Evolutionary conservation across 2,888 invertebrate genomes (phyloP).

Genomic region (Brachycybe producta): DNA sequence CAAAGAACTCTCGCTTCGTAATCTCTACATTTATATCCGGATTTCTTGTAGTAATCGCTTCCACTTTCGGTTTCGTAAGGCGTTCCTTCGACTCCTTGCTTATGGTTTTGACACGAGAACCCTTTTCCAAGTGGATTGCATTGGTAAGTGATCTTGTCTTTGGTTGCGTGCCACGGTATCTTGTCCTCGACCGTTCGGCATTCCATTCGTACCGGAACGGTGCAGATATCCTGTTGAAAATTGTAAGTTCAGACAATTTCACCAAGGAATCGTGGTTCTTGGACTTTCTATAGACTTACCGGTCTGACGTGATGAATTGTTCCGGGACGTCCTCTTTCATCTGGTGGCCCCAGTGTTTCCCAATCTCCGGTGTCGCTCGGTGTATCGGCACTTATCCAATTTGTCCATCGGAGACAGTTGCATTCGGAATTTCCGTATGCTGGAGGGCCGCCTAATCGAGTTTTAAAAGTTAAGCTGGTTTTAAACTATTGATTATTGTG

Average conservation of each 20-base stretch:
- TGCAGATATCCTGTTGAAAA: constrained; percentile 12
- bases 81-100: constrained; percentile 1
- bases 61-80: too few species aligned
- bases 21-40: constrained; percentile 8
- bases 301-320: constrained; percentile 14
- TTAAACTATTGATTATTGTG: too few species aligned
- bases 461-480: too few species aligned
- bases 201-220: constrained; percentile 14
- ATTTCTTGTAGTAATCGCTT: too few species aligned
- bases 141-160: not conserved
- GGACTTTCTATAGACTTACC: too few species aligned
- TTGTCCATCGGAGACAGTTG: constrained; percentile 12
- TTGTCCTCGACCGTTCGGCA: constrained; percentile 8
- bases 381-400: constrained; percentile 11
- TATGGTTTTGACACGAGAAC: constrained; percentile 11
- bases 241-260: too few species aligned
- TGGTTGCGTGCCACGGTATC: constrained; percentile 10
- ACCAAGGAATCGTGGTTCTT: not conserved
- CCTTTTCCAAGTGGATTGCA: constrained; percentile 9
- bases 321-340: constrained; percentile 5
- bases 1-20: constrained; percentile 11
- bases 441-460: too few species aligned
- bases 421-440: too few species aligned
- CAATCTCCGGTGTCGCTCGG: constrained; percentile 7
- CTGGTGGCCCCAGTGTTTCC: constrained; percentile 12